Conservation (phyloP, 1,140 invertebrate genomes). For the Leptinotarsa undecemlineata region DNA sequence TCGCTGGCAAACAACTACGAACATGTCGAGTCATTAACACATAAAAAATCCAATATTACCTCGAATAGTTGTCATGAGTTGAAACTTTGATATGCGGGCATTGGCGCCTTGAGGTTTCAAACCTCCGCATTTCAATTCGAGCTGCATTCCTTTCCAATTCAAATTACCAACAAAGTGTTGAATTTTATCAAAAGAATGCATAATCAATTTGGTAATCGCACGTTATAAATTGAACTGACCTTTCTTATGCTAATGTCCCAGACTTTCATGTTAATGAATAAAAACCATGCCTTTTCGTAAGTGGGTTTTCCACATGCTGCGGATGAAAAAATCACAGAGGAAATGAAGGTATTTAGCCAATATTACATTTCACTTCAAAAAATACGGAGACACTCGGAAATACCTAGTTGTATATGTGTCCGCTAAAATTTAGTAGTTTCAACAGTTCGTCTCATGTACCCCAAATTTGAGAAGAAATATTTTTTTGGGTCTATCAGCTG, state of each 20-base stretch:
- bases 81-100: constrained; percentile 15
- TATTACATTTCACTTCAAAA: too few species aligned
- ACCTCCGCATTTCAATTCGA: constrained; percentile 18
- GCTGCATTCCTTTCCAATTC: constrained; percentile 9
- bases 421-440: too few species aligned
- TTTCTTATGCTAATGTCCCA: constrained; percentile 18
- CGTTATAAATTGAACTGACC: constrained; percentile 16
- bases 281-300: not conserved
- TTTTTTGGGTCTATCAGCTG: too few species aligned
- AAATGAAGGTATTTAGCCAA: too few species aligned
- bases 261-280: constrained; percentile 7
- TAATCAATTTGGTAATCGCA: constrained; percentile 15
- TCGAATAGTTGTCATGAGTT: constrained; percentile 13
- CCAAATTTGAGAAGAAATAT: too few species aligned
- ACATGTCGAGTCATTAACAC: not conserved
- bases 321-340: too few species aligned
- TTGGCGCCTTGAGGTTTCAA: constrained; percentile 12
- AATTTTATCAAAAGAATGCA: constrained; percentile 19
- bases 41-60: constrained; percentile 7
- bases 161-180: constrained; percentile 15
- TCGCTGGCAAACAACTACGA: not conserved
- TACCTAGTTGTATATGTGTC: too few species aligned
- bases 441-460: too few species aligned
- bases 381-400: too few species aligned
- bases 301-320: too few species aligned